A percentile compares a stretch with the other conserved stretches of the same genome.
phyloP scores from a whole-genome alignment of 2,797 vertebrate species.

The Tapirus indicus region DNA sequence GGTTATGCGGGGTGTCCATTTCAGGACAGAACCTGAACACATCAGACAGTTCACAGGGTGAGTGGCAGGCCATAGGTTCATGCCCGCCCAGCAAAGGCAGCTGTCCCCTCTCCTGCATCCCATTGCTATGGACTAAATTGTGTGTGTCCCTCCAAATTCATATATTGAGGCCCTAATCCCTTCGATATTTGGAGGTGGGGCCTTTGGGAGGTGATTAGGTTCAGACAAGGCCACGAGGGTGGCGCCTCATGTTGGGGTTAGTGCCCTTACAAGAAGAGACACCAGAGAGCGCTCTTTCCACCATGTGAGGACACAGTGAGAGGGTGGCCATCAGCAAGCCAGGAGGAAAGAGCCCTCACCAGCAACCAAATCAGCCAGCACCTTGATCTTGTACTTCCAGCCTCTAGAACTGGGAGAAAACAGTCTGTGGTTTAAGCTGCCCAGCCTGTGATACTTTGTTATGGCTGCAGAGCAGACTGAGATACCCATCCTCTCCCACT shows the following conservation, averaged over 20 bases:
- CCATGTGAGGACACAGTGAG: background rate
- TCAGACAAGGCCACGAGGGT: background rate
- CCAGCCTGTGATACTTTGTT: background rate
- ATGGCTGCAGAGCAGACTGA: background rate
- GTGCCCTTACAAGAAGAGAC: background rate
- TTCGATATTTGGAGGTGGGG: background rate
- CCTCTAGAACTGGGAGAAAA: background rate
- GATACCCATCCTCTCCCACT: background rate
- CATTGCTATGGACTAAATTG: background rate
- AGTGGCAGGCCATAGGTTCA: background rate
- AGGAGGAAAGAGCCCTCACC: background rate
- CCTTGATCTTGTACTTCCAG: background rate
- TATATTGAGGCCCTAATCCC: background rate
- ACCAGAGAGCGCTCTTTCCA: background rate
- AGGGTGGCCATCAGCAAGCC: background rate
- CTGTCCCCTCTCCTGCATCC: background rate
- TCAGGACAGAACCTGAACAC: background rate
- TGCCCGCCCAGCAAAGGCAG: background rate
- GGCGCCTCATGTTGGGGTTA: background rate
- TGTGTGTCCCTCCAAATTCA: background rate
- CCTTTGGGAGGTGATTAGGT: background rate
- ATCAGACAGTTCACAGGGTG: background rate
- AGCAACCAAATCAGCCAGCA: background rate
- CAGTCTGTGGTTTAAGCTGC: background rate
- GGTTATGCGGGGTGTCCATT: fast-evolving